phyloP scores from a whole-genome alignment of 2,888 invertebrate species.

The Tridacna gigas region DNA sequence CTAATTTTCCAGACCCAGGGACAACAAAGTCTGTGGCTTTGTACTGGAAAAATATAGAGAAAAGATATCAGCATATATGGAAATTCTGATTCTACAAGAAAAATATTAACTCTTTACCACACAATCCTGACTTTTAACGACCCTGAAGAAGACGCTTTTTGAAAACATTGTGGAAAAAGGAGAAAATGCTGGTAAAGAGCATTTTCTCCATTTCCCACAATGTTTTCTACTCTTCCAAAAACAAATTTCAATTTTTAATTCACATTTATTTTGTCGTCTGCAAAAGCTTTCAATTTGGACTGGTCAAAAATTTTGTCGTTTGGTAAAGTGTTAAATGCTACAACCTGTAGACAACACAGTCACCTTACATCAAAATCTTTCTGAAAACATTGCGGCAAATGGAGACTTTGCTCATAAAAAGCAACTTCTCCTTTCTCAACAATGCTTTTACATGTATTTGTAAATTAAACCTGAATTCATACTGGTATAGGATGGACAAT shows the following conservation, averaged over 20 bases:
- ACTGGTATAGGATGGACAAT: too few relatives aligned
- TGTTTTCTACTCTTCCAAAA: background rate
- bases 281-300: background rate
- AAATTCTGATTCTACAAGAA: background rate
- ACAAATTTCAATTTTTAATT: background rate
- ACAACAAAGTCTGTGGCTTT: slow-evolving; percentile 97
- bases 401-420: background rate
- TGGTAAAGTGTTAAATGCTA: background rate
- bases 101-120: background rate
- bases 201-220: background rate
- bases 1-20: slow-evolving; percentile 94
- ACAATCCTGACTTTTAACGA: background rate
- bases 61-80: background rate
- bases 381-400: background rate
- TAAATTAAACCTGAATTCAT: too few relatives aligned
- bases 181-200: too few relatives aligned
- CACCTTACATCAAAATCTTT: background rate
- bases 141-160: too few relatives aligned
- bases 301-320: background rate
- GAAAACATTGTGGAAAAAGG: too few relatives aligned
- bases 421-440: background rate
- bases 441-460: background rate
- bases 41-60: slow-evolving; percentile 76
- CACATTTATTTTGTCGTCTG: background rate
- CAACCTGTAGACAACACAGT: background rate